phyloP scores from a whole-genome alignment of 64 coral and sea anemone genomes.

The Anthopleura sola region DNA sequence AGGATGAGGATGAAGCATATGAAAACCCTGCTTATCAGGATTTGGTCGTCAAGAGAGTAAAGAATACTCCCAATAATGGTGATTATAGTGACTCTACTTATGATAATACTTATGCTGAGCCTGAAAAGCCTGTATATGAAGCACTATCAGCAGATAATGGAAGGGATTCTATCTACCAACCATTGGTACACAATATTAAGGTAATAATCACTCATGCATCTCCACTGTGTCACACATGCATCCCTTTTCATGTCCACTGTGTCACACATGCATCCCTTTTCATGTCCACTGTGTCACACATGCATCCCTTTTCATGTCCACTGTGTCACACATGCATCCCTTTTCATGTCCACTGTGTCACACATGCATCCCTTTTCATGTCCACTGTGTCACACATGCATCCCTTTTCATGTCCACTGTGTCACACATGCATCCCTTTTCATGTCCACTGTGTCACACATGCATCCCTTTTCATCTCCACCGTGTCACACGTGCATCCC shows the following conservation, averaged over 20 bases:
- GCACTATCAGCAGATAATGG: background rate
- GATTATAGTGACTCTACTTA: background rate
- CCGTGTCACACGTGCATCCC: no score
- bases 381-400: no score
- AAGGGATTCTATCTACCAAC: background rate
- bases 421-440: no score
- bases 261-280: no score
- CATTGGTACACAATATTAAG: background rate
- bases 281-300: no score
- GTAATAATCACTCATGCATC: background rate
- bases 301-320: no score
- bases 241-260: background rate
- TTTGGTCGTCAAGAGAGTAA: background rate
- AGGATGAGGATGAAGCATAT: slow-evolving; percentile 7
- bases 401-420: no score
- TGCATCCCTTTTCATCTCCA: no score
- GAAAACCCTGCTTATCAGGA: background rate
- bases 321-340: no score
- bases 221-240: background rate
- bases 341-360: no score
- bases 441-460: no score
- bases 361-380: no score
- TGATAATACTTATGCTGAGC: slow-evolving; percentile 1
- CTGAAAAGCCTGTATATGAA: slow-evolving; percentile 11
- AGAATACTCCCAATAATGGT: background rate